Base-by-base conservation (phyloP, 2,113 vertebrate species). In the Polypterus senegalus region DNA sequence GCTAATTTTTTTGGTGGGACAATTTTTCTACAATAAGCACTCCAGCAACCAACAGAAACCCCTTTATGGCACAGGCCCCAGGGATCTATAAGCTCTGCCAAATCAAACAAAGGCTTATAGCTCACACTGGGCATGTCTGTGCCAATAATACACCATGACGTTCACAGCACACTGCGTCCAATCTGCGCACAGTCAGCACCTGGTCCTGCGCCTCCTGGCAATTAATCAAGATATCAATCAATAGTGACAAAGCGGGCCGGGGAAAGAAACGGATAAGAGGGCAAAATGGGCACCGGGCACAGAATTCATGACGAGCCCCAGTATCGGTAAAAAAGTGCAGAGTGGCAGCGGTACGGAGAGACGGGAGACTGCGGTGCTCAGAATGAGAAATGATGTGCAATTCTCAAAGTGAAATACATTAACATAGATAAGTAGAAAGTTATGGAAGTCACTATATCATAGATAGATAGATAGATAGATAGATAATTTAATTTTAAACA, bases 1-100 rank as follows among this genome's bases (percentile, higher is more conserved):
- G 88, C 86, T 89, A 85, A 87, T 89, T 91, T 90, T 85, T 86
- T 83, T 74, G 84, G 79, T 78, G 86, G 87, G 88, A 89, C 91
- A 90, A 93, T 92, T 93, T 91, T 76, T 71, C 80, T 82, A 94
- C 88, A 95, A 94, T 91, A 83, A 88, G 82, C 84, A 85, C 88
- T 91, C 83, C 83, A 81, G 86, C 81, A 85, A 84, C 85, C 90
- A 93, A 95, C 92, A 94, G 91, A 93, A 90, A 87, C 78, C 80
- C 83, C 90, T 94, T 97, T 94, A 93, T 92, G 88, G 88, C 79
- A 76, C 65, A 71, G 86, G 86, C 88, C 90, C 89, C 81, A 81
- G 88, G 90, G 89, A 90, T 88, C 84, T 83, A 80, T 83, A 73
- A 87, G 84, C 81, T 81, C 86, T 91, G 91, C 90, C 90, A 93